These are phyloP conservation scores for Amphiura filiformis DNA, from an alignment of 35 echinoderm and acorn worm genomes.

Conservation along the genomic window DNA sequence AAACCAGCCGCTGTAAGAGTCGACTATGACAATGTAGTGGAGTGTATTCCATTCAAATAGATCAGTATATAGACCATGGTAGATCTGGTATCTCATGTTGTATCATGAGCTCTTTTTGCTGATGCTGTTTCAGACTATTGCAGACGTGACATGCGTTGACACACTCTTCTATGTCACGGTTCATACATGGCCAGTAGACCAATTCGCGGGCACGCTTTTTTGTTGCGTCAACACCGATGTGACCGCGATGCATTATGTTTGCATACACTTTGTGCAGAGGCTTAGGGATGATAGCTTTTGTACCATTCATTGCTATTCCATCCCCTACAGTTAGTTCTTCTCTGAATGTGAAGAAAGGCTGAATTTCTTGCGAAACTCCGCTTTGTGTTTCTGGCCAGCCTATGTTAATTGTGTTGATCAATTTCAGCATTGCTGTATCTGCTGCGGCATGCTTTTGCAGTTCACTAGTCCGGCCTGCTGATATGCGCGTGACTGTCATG, in stretches of 20 bases:
- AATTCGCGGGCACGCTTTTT: slow-evolving; percentile 20
- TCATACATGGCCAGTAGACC: slow-evolving; percentile 44
- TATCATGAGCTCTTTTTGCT: slow-evolving; percentile 34
- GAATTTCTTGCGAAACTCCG: not conserved
- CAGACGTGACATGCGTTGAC: slow-evolving; percentile 11
- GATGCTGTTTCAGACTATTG: slow-evolving; percentile 31
- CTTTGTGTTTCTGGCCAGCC: not conserved
- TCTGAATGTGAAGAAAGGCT: not conserved
- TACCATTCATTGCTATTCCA: slow-evolving; percentile 24
- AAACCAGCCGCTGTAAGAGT: slow-evolving; percentile 24
- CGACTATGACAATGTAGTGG: slow-evolving; percentile 28
- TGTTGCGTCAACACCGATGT: slow-evolving; percentile 18
- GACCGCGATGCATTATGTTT: slow-evolving; percentile 23
- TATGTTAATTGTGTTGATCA: not conserved
- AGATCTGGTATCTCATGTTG: not conserved
- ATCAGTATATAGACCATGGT: slow-evolving; percentile 23
- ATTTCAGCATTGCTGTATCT: not conserved
- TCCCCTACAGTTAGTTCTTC: slow-evolving; percentile 2
- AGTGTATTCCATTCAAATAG: slow-evolving; percentile 39
- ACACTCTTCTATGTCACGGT: slow-evolving; percentile 3
- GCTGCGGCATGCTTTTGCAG: not conserved
- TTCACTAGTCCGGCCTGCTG: not conserved
- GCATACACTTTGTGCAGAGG: slow-evolving; percentile 10
- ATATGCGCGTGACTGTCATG: no score
- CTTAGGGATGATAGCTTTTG: slow-evolving; percentile 17